Percentiles rank a stretch among this genome's conserved stretches.
These are phyloP conservation scores for Belonocnema kinseyi DNA, from an alignment of 1,140 invertebrate species.

Conservation along the genomic window DNA sequence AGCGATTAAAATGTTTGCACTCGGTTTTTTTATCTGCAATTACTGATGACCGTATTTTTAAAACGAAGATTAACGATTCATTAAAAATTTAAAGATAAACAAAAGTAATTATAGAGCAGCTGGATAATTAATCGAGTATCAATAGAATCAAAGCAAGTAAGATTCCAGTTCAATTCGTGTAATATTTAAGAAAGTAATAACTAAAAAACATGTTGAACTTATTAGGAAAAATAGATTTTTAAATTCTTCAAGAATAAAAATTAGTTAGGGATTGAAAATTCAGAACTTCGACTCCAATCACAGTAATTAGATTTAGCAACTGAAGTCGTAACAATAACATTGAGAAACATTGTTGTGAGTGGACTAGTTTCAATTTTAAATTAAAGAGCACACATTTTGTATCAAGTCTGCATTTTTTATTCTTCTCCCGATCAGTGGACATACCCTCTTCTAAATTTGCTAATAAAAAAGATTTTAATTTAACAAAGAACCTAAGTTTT, in stretches of 20 bases:
- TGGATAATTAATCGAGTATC: too few species aligned
- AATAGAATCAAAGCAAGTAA: not conserved
- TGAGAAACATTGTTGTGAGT: not conserved
- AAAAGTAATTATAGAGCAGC: too few species aligned
- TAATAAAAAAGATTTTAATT: not conserved
- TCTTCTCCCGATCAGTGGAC: not conserved
- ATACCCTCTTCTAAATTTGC: conserved; percentile 35
- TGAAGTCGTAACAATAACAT: too few species aligned
- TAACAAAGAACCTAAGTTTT: not conserved
- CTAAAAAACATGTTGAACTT: conserved; percentile 20
- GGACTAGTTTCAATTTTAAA: conserved; percentile 26
- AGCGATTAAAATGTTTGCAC: too few species aligned
- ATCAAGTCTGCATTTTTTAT: conserved; percentile 23
- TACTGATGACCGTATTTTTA: too few species aligned
- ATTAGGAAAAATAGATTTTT: conserved; percentile 38
- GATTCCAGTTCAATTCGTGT: not conserved
- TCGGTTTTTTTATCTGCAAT: too few species aligned
- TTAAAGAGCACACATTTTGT: conserved; percentile 36
- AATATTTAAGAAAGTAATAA: conserved; percentile 30
- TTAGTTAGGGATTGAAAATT: too few species aligned
- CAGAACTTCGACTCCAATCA: too few species aligned
- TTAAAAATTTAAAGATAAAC: too few species aligned
- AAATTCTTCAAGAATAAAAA: conserved; percentile 16
- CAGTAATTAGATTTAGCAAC: too few species aligned
- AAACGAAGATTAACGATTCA: too few species aligned